phyloP scores from a whole-genome alignment of 2,888 invertebrate species.

The Monoplex corrugatus region DNA sequence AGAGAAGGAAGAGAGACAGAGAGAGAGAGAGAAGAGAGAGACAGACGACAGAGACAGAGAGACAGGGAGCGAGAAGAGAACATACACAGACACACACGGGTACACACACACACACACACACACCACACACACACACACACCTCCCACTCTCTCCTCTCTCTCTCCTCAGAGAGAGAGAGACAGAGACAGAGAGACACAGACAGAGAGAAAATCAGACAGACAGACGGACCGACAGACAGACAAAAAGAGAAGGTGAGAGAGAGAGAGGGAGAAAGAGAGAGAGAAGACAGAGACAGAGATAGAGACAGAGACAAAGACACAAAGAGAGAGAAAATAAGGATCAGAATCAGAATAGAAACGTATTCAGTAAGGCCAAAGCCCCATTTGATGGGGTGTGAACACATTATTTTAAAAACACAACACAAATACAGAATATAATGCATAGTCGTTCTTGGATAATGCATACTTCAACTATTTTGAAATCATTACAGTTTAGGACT shows the following conservation, averaged over 20 bases:
- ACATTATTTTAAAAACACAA: no score
- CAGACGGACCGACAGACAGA: slow-evolving; percentile 54
- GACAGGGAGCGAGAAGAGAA: slow-evolving; percentile 50
- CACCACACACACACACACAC: not conserved
- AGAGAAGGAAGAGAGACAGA: slow-evolving; percentile 15
- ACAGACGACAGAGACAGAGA: slow-evolving; percentile 31
- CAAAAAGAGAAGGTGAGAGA: not conserved
- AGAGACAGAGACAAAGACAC: not conserved
- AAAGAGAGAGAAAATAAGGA: not conserved
- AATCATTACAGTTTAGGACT: no score
- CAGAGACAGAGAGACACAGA: slow-evolving; percentile 47
- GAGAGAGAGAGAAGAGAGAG: not conserved
- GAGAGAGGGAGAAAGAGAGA: not conserved
- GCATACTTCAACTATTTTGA: no score
- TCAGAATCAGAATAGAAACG: no score
- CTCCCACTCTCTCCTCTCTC: no score
- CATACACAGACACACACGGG: slow-evolving; percentile 54
- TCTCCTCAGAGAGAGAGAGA: slow-evolving; percentile 11
- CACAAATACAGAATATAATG: no score
- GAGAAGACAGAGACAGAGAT: not conserved
- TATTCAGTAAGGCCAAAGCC: no score
- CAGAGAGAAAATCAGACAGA: slow-evolving; percentile 53
- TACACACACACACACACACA: slow-evolving; percentile 41
- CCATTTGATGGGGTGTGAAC: no score
- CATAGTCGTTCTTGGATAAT: no score